These are phyloP conservation scores for Temnothorax unifasciatus DNA, from an alignment of 2,888 invertebrate species.

Conservation along the genomic window DNA sequence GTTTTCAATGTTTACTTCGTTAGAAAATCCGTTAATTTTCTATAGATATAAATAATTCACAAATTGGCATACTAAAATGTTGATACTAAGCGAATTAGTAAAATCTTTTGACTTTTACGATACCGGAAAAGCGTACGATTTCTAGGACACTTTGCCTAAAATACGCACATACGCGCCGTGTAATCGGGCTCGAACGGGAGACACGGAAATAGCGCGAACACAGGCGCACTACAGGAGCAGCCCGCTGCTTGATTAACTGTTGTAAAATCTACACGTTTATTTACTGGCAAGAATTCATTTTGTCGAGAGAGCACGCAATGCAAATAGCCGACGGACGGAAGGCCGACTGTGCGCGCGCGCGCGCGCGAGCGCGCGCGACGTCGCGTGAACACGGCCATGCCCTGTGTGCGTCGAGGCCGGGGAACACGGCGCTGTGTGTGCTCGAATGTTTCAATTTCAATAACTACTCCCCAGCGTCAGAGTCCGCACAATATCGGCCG, in stretches of 20 bases:
- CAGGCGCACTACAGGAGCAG: constrained; percentile 53
- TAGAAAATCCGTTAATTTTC: neutral
- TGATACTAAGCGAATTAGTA: neutral
- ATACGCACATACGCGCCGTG: constrained; percentile 24
- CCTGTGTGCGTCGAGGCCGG: constrained; percentile 55
- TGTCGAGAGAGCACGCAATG: constrained; percentile 70
- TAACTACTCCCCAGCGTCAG: constrained; percentile 86
- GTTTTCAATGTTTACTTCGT: neutral
- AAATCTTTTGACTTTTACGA: neutral
- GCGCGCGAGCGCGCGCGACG: constrained; percentile 54
- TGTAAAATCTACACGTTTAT: constrained; percentile 80
- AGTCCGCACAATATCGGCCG: constrained; percentile 79
- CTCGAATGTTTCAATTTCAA: constrained; percentile 86
- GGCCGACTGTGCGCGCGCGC: constrained; percentile 57
- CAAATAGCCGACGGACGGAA: constrained; percentile 76
- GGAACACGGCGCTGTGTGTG: constrained; percentile 75
- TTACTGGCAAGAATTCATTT: constrained; percentile 80
- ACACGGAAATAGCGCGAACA: constrained; percentile 52
- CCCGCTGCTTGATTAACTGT: constrained; percentile 79
- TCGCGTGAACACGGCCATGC: constrained; percentile 67
- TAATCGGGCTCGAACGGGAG: constrained; percentile 43
- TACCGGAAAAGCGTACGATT: constrained; percentile 2
- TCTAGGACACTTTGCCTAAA: constrained; percentile 36
- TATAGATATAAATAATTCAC: neutral
- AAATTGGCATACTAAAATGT: neutral